Percentiles rank a stretch among this genome's conserved stretches.
Evolutionary conservation across 2,797 vertebrate genomes (phyloP).

Genomic region (Hylomyscus alleni): DNA sequence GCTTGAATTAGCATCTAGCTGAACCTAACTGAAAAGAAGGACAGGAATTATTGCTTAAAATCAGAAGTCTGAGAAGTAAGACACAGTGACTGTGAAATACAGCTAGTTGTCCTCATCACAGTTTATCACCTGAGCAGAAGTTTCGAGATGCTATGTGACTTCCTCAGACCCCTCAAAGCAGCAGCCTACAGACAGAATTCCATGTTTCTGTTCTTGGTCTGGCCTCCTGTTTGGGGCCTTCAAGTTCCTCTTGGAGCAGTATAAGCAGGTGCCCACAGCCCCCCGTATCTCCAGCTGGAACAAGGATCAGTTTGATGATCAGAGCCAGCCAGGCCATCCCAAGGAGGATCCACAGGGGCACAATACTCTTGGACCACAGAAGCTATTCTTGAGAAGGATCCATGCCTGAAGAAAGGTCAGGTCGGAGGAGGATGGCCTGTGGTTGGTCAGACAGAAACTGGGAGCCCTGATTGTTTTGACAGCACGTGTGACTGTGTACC

Average conservation of each 20-base stretch:
- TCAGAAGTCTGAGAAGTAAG: conserved; percentile 4
- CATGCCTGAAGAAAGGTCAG: conserved; percentile 88
- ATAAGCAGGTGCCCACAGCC: conserved; percentile 74
- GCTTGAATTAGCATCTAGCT: neutral
- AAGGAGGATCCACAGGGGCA: conserved; percentile 96
- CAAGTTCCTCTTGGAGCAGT: neutral
- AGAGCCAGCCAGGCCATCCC: conserved; percentile 96
- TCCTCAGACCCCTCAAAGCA: neutral
- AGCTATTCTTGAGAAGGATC: conserved; percentile 92
- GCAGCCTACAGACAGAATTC: neutral
- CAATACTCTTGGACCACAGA: conserved; percentile 93
- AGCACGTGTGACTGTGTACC: neutral
- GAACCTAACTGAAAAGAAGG: neutral
- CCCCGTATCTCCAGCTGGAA: conserved; percentile 92
- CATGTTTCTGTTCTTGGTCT: neutral
- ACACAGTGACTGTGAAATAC: neutral
- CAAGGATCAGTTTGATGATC: conserved; percentile 94
- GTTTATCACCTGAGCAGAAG: neutral
- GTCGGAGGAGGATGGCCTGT: neutral
- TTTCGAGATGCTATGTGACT: neutral
- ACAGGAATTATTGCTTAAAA: neutral
- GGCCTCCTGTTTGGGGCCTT: neutral
- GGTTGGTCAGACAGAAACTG: neutral
- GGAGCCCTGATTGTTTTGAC: neutral
- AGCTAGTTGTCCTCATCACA: neutral